Percentiles rank a stretch among this genome's conserved stretches.
Evolutionary conservation across 2,888 invertebrate genomes (phyloP).

Genomic region (Spodoptera littoralis): DNA sequence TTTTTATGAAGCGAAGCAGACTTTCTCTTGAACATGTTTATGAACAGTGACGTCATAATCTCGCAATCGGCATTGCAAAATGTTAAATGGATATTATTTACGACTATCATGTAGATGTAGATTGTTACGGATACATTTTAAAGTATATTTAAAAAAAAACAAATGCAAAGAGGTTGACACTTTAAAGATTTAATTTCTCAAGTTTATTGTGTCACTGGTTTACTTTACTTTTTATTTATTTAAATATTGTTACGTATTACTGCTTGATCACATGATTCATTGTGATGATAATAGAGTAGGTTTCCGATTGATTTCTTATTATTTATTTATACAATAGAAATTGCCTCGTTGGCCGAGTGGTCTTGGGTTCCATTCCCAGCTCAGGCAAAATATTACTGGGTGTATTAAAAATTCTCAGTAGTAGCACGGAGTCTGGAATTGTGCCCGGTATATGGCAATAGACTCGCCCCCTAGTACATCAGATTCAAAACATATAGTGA

Average conservation of each 20-base stretch:
- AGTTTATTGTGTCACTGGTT: slow-evolving; percentile 9
- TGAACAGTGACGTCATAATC: slow-evolving; percentile 21
- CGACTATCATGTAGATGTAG: slow-evolving; percentile 15
- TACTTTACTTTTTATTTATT: slow-evolving; percentile 1
- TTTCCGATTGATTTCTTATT: too few species aligned
- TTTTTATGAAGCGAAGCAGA: slow-evolving; percentile 18
- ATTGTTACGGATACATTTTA: slow-evolving; percentile 31
- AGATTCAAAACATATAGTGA: too few species aligned
- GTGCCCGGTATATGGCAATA: too few species aligned
- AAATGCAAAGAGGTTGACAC: slow-evolving; percentile 4
- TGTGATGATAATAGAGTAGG: too few species aligned
- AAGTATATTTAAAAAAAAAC: slow-evolving; percentile 5
- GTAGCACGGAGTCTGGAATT: too few species aligned
- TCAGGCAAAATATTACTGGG: too few species aligned
- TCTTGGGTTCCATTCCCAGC: too few species aligned
- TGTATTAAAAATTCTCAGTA: too few species aligned
- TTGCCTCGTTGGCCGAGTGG: too few species aligned
- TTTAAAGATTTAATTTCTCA: background rate
- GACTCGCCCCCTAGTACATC: too few species aligned
- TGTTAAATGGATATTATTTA: slow-evolving; percentile 42
- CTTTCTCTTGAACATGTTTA: slow-evolving; percentile 44
- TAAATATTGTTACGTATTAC: background rate
- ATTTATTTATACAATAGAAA: too few species aligned
- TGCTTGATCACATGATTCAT: background rate
- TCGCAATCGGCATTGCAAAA: slow-evolving; percentile 38